Evolutionary conservation across 2,797 vertebrate genomes (phyloP), one percentile per base, ranked within the genome.

Genomic region (Acridotheres tristis): DNA sequence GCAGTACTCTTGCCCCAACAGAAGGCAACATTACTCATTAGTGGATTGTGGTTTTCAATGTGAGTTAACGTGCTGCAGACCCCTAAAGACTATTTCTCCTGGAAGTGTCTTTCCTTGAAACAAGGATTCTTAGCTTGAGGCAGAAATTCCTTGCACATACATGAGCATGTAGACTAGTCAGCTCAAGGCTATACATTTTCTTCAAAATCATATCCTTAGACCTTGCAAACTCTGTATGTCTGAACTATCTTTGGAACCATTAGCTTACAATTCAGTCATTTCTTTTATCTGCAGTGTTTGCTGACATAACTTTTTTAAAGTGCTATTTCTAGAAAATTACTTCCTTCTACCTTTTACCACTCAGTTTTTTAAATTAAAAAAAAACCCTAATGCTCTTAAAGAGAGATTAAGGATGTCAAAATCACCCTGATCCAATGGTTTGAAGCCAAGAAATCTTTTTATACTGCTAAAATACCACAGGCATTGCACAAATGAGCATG

Each of bases 401-500:
- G 62, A 69, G 93, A 96, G 96, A 97, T 97, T 97, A 97, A 90
- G 53, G 82, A 74, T 95, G 80, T 96, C 93, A 95, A 91, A 97
- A 96, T 95, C 89, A 95, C 67, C 90, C 92, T 73, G 80, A 96
- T 96, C 80, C 94, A 94, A 85, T 65, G 62, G 94, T 93, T 94
- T 93, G 73, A 95, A 94, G 90, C 85, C 84, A 90, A 94, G 91
- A 74, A 96, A 97, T 96, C 96, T 96, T 96, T 97, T 96, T 85
- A 95, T 96, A 94, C 88, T 88, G 94, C 86, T 95, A 94, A 96
- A 97, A 94, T 86, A 90, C 80, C 93, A 94, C 90, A 89, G 94
- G 85, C 94, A 89, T 83, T 95, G 93, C 94, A 95, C 81, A 97
- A 97, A 97, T 92, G 90, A 97, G 91, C 73, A 93, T 96, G 94